phyloP scores from a whole-genome alignment of 2,888 invertebrate species.

The Conops quadrifasciatus region DNA sequence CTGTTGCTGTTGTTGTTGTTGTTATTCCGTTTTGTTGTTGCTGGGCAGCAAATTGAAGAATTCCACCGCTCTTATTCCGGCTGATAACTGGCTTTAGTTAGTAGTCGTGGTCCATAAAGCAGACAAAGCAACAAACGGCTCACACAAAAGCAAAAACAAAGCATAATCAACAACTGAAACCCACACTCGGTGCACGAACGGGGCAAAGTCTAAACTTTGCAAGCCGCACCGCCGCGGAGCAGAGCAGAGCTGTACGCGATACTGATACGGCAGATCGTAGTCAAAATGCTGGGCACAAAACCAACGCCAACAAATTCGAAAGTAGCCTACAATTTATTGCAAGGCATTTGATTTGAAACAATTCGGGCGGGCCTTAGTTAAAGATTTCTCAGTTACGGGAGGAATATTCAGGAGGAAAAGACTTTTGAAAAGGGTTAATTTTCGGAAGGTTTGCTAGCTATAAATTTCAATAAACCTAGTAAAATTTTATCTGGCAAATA shows the following conservation, averaged over 20 bases:
- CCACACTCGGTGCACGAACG: slow-evolving; percentile 29
- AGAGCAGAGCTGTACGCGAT: neutral
- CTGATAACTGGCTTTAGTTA: slow-evolving; percentile 10
- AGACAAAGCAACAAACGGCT: slow-evolving; percentile 16
- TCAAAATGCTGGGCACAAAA: slow-evolving; percentile 22
- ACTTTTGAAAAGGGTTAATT: too few relatives aligned
- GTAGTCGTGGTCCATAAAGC: slow-evolving; percentile 10
- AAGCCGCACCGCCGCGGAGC: neutral
- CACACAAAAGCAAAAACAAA: slow-evolving; percentile 20
- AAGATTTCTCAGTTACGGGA: too few relatives aligned
- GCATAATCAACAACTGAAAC: slow-evolving; percentile 30
- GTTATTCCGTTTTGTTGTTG: neutral
- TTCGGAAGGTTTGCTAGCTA: too few relatives aligned
- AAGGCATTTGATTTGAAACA: too few relatives aligned
- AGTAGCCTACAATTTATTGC: neutral
- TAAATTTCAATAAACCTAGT: too few relatives aligned
- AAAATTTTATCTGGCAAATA: too few relatives aligned
- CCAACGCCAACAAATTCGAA: neutral
- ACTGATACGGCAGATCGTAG: neutral
- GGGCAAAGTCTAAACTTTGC: slow-evolving; percentile 35
- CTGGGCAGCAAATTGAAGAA: slow-evolving; percentile 17
- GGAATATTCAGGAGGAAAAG: too few relatives aligned
- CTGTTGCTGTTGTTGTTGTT: neutral
- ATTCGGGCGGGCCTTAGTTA: too few relatives aligned
- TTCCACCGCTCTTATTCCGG: slow-evolving; percentile 26